These are phyloP conservation scores for Platycnemis pennipes DNA, from an alignment of 2,888 invertebrate species.

Conservation along the genomic window DNA sequence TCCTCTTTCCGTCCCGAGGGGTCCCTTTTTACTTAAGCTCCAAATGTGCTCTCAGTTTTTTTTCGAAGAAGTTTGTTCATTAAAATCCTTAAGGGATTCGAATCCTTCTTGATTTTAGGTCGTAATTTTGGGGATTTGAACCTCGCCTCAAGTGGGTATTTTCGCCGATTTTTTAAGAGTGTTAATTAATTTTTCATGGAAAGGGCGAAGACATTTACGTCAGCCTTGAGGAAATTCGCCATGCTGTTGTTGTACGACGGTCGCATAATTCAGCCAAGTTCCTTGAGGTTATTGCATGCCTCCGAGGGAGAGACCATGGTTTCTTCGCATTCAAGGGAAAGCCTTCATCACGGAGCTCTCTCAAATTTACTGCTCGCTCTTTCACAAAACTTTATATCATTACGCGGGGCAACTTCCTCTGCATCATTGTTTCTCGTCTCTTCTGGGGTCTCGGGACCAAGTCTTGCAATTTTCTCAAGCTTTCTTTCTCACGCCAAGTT, in stretches of 20 bases:
- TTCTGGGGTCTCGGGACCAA: neutral
- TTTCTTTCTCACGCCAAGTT: neutral
- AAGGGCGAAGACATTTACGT: neutral
- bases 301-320: neutral
- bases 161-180: neutral
- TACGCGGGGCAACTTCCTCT: neutral
- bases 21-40: neutral
- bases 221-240: neutral
- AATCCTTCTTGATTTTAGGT: neutral
- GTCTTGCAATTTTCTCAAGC: constrained; percentile 6
- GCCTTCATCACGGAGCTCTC: neutral
- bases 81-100: neutral
- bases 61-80: constrained; percentile 7
- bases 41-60: neutral
- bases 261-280: neutral
- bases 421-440: constrained; percentile 12
- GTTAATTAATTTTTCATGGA: neutral
- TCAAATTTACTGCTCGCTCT: neutral
- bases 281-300: neutral
- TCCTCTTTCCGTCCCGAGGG: neutral
- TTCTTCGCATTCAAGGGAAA: neutral
- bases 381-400: constrained; percentile 32
- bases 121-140: neutral
- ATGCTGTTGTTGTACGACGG: neutral
- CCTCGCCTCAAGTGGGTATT: neutral